Percentiles rank a stretch among this genome's conserved stretches.
These are phyloP conservation scores for Ianthella basta DNA, from an alignment of 37 sponge, comb jelly and placozoan species.

Conservation along the genomic window DNA sequence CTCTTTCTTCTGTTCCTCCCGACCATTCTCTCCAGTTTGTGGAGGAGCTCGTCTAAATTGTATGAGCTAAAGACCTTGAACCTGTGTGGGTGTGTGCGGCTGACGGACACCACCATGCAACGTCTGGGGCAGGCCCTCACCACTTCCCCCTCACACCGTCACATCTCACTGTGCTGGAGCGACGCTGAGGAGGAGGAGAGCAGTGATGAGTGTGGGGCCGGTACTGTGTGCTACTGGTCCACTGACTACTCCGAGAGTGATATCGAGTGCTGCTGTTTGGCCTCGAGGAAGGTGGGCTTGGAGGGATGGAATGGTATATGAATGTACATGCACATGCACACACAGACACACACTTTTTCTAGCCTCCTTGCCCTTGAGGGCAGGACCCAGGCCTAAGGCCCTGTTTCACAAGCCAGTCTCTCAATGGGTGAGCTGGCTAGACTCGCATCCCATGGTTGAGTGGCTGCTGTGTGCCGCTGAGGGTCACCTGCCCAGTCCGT, in stretches of 20 bases:
- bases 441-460: too few relatives aligned
- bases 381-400: too few relatives aligned
- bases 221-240: not conserved
- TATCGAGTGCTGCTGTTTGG: slow-evolving; percentile 9
- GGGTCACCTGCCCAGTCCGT: too few relatives aligned
- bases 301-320: not conserved
- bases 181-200: not conserved
- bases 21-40: not conserved
- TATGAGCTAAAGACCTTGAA: slow-evolving; percentile 65
- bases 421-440: too few relatives aligned
- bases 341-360: too few relatives aligned
- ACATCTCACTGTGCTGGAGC: not conserved
- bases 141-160: slow-evolving; percentile 12
- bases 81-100: slow-evolving; percentile 60
- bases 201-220: not conserved
- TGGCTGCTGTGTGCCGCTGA: too few relatives aligned
- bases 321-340: not conserved
- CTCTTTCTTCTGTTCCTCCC: too few relatives aligned
- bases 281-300: not conserved
- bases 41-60: not conserved
- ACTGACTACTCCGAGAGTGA: not conserved
- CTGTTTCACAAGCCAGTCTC: too few relatives aligned
- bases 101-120: slow-evolving; percentile 73
- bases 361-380: too few relatives aligned
- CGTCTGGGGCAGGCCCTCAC: slow-evolving; percentile 66